These are phyloP conservation scores for Crotalus horridus DNA, from an alignment of 2,113 vertebrate species.

Conservation along the genomic window DNA sequence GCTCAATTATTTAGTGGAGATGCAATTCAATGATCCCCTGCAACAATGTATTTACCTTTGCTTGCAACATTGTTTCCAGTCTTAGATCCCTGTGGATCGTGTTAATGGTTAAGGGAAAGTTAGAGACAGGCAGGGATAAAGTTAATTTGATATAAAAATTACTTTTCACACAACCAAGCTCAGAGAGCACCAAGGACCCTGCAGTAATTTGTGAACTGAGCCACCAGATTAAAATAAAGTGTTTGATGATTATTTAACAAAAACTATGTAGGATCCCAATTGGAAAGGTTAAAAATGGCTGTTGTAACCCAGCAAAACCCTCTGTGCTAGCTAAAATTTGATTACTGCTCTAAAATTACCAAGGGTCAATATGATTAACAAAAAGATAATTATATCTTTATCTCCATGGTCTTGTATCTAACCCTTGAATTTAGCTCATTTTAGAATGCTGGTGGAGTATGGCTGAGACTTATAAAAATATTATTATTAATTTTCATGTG, in stretches of 20 bases:
- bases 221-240: background rate
- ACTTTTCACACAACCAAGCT: background rate
- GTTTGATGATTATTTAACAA: background rate
- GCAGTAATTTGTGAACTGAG: background rate
- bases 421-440: background rate
- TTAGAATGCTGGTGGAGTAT: background rate
- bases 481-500: conserved; percentile 4
- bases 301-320: background rate
- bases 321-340: background rate
- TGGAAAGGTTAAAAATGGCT: background rate
- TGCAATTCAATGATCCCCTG: accelerated
- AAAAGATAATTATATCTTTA: background rate
- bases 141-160: background rate
- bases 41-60: background rate
- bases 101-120: background rate
- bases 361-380: background rate
- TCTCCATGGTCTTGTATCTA: background rate
- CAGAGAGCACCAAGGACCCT: background rate
- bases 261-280: background rate
- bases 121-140: background rate
- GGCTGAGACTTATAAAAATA: background rate
- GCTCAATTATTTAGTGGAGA: background rate
- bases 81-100: background rate
- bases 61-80: background rate
- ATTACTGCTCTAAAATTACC: background rate